Base-by-base conservation (phyloP, 1,140 invertebrate species). In the Chymomyza costata region DNA sequence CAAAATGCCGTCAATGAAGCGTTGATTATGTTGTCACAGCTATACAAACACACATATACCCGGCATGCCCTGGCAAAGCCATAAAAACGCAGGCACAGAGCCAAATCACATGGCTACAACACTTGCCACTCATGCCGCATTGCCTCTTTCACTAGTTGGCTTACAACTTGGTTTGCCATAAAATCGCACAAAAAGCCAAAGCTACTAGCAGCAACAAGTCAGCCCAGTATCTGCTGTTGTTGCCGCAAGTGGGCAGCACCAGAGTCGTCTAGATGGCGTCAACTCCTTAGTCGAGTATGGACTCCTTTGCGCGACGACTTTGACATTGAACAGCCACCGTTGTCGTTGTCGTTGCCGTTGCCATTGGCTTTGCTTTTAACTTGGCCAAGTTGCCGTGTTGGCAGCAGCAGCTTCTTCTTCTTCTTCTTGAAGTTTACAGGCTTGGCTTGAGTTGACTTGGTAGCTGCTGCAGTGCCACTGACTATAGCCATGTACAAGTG, bases 21-120 rank as follows among this genome's bases (percentile, higher is more conserved):
- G 68, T 71, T 80, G 66, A 78, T 76, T 71, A 78, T 78, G 73
- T 78, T 59, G 67, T 71, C 62, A 67, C 56, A 58, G 47, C 49
- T 54, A 53, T 60, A 48, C 10, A 34, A 13, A 55, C 44, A 19
- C 18, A 45, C 13, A 18, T 18, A n/a, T n/a, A n/a, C n/a, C n/a
- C 31, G 43, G 1, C 34, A 31, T 18, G 6, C 37, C 31, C 56
- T 48, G 37, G 57, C 45, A 58, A 56, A n/a, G n/a, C n/a, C 58
- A 61, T 61, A 61, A 61, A 61, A 61, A 56, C 53, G 45, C 53
- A 55, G 52, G 16, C 52, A n/a, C n/a, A n/a, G n/a, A 49, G 43
- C 41, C 44, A 53, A 43, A 51, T 50, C 28, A 57, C 53, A 48
- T 34, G 30, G 47, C 30, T 16, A 32, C 18, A 14, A 19, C 49